Conservation (phyloP, 1,140 invertebrate species). For the Oscheius sp. region DNA sequence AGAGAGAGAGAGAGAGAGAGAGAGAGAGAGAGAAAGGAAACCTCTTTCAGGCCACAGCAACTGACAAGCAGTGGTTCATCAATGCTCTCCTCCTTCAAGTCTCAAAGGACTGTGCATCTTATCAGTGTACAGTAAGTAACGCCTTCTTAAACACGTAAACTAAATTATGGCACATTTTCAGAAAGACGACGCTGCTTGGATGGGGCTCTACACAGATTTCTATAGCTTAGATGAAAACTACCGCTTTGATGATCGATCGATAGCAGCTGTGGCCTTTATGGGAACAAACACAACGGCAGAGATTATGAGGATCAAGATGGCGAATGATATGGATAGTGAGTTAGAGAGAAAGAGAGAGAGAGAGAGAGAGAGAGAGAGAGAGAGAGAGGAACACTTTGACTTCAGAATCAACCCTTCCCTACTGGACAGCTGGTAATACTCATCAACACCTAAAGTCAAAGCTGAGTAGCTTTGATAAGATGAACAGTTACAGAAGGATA, state of each 20-base stretch:
- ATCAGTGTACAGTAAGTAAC: constrained; percentile 1
- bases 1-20: not conserved
- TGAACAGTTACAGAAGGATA: not conserved
- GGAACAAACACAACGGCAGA: constrained; percentile 21
- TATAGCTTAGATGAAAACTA: constrained; percentile 10
- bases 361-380: not conserved
- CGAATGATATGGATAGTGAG: constrained; percentile 13
- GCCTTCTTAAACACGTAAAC: not conserved
- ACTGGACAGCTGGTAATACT: constrained; percentile 8
- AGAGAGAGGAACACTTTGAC: not conserved
- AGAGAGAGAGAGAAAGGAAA: not conserved
- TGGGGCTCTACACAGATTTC: constrained; percentile 10
- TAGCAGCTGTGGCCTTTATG: constrained; percentile 28
- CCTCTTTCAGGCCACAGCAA: not conserved
- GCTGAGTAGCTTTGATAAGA: not conserved
- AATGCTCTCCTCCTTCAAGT: constrained; percentile 5
- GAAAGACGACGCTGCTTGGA: not conserved
- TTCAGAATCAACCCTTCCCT: not conserved
- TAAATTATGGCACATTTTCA: not conserved
- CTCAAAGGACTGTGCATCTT: constrained; percentile 3
- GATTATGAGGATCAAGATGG: constrained; percentile 19
- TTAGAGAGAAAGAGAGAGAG: not conserved
- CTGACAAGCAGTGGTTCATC: not conserved
- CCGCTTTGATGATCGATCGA: constrained; percentile 3
- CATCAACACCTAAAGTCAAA: not conserved